Evolutionary conservation across 2,888 invertebrate species (phyloP).

Genomic region (Andrena bucephala): DNA sequence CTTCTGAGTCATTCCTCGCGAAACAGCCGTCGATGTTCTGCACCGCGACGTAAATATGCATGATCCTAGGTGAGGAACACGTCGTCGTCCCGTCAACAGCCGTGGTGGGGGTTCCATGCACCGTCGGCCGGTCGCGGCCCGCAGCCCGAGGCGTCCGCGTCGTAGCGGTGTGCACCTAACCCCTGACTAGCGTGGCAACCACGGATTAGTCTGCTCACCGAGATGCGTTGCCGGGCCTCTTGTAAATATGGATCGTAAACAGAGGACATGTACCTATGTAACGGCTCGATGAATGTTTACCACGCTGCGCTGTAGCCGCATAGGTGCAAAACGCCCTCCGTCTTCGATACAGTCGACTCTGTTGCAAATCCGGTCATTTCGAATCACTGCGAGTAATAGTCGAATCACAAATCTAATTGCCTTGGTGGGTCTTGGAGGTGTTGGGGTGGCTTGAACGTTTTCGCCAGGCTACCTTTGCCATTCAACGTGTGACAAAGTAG

Average conservation of each 20-base stretch:
- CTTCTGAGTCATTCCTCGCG: constrained; percentile 67
- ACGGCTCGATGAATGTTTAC: background rate
- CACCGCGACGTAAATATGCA: constrained; percentile 57
- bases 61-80: constrained; percentile 40
- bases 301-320: background rate
- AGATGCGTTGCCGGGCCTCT: background rate
- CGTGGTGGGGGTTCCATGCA: background rate
- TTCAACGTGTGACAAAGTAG: too few species aligned
- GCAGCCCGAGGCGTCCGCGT: too few species aligned
- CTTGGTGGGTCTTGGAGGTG: too few species aligned
- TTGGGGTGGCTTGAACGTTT: too few species aligned
- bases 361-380: too few species aligned
- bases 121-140: too few species aligned
- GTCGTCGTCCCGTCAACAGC: constrained; percentile 25
- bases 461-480: too few species aligned
- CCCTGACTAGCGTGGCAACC: constrained; percentile 11
- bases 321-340: background rate
- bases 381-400: too few species aligned
- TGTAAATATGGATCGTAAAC: constrained; percentile 4
- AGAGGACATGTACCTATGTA: background rate
- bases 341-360: too few species aligned
- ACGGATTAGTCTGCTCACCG: background rate
- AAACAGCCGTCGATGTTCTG: constrained; percentile 46
- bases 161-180: background rate
- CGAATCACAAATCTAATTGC: too few species aligned